Percentiles rank a stretch among this genome's conserved stretches.
Conservation (phyloP, 2,797 vertebrate genomes). For the Sebastiscus albofasciatus region DNA sequence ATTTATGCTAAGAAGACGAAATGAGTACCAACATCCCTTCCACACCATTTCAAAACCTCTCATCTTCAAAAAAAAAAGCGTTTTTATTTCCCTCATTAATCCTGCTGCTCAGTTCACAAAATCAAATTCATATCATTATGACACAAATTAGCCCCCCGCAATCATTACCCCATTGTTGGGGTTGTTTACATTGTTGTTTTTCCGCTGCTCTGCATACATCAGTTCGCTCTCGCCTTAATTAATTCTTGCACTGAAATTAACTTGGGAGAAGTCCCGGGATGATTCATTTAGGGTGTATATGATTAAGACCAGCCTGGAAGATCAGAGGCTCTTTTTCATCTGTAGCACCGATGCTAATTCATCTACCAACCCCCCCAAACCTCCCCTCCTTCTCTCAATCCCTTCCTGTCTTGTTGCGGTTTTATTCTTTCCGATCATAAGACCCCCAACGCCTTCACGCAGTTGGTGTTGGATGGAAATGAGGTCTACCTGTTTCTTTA, state of each 20-base stretch:
- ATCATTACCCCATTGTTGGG: conserved; percentile 61
- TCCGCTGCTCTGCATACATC: conserved; percentile 51
- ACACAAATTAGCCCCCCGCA: conserved; percentile 57
- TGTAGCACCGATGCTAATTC: conserved; percentile 66
- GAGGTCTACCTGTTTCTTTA: conserved; percentile 40
- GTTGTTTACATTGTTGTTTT: conserved; percentile 74
- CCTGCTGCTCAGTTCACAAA: conserved; percentile 30
- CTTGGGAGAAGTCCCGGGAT: conserved; percentile 70
- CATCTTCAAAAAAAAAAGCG: conserved; percentile 17
- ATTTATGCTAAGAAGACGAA: conserved; percentile 11
- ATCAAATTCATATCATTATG: conserved; percentile 62
- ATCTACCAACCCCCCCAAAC: conserved; percentile 12
- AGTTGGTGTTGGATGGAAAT: conserved; percentile 65
- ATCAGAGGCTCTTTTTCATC: conserved; percentile 77
- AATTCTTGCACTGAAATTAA: conserved; percentile 67
- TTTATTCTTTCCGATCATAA: conserved; percentile 60
- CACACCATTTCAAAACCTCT: conserved; percentile 13
- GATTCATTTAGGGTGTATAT: conserved; percentile 74
- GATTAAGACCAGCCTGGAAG: conserved; percentile 74
- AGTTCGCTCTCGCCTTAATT: conserved; percentile 64
- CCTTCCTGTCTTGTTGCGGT: conserved; percentile 36
- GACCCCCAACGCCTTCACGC: conserved; percentile 14
- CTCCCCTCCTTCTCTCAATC: conserved; percentile 17
- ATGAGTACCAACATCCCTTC: neutral
- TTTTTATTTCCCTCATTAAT: conserved; percentile 59